Evolutionary conservation across 2,888 invertebrate genomes (phyloP).

Genomic region (Limnephilus marmoratus): DNA sequence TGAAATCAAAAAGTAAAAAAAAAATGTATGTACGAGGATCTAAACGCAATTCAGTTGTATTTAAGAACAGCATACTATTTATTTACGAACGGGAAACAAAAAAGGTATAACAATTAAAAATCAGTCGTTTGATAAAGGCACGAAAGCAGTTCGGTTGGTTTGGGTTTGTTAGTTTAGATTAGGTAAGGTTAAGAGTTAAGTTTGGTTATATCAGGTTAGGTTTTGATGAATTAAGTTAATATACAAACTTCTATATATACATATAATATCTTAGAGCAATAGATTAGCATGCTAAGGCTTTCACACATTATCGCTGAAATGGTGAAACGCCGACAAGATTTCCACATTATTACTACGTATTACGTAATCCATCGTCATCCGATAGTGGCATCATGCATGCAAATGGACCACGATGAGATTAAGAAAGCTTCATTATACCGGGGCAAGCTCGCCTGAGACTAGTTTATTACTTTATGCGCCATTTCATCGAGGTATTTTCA

Average conservation of each 20-base stretch:
- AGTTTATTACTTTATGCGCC: neutral
- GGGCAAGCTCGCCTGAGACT: neutral
- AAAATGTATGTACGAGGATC: neutral
- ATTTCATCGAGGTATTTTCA: conserved; percentile 20
- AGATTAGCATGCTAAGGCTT: neutral
- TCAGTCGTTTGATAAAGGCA: no score
- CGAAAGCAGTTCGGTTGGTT: no score
- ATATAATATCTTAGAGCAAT: neutral
- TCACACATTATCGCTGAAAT: conserved; percentile 4
- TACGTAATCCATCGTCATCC: conserved; percentile 43
- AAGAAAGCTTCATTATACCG: conserved; percentile 57
- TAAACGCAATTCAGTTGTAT: neutral
- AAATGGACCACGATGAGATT: conserved; percentile 56
- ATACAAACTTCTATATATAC: no score
- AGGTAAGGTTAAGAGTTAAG: no score
- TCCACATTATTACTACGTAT: conserved; percentile 31
- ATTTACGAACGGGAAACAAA: neutral
- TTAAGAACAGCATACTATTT: neutral
- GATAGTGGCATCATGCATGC: conserved; percentile 42
- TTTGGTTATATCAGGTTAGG: neutral
- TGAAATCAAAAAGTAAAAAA: no score
- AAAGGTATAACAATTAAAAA: neutral
- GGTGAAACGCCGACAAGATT: conserved; percentile 32
- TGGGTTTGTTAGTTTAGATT: no score
- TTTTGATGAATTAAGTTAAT: neutral